Evolutionary conservation across 2,113 vertebrate genomes (phyloP).

Genomic region (Syrrhaptes paradoxus): DNA sequence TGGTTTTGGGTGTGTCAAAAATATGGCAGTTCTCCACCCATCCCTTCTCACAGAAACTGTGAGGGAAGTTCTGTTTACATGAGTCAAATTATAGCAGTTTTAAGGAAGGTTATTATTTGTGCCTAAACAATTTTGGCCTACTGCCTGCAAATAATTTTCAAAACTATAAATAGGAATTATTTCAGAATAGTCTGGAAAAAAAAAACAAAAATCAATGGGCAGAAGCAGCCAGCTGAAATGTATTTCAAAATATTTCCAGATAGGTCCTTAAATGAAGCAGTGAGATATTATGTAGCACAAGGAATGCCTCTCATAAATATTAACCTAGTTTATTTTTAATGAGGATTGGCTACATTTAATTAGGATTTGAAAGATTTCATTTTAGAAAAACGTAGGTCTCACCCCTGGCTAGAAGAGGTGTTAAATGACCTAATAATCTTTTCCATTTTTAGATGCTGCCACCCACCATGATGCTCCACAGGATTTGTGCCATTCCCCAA

Average conservation of each 20-base stretch:
- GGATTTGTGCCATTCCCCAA: not conserved
- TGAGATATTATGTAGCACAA: not conserved
- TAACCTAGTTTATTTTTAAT: constrained; percentile 49
- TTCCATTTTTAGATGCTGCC: constrained; percentile 22
- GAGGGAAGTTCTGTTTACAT: constrained; percentile 1
- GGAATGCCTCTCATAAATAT: not conserved
- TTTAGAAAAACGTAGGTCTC: not conserved
- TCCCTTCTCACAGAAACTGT: not conserved
- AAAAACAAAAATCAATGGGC: constrained; percentile 27
- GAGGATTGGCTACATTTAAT: constrained; percentile 28
- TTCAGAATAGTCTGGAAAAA: constrained; percentile 25
- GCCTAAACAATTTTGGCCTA: constrained; percentile 28
- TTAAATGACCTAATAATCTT: constrained; percentile 34
- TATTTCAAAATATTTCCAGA: not conserved
- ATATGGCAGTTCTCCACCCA: constrained; percentile 11
- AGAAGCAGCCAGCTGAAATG: not conserved
- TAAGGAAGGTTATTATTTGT: not conserved
- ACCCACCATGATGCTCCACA: not conserved
- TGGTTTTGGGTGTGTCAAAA: not conserved
- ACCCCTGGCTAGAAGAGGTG: not conserved
- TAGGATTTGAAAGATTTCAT: constrained; percentile 17
- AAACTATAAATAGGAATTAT: constrained; percentile 36
- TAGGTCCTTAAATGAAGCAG: not conserved
- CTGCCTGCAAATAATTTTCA: not conserved
- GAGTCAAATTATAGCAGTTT: not conserved